Base-by-base conservation (phyloP, 2,888 invertebrate genomes). In the Rhopalosiphum nymphaeae region DNA sequence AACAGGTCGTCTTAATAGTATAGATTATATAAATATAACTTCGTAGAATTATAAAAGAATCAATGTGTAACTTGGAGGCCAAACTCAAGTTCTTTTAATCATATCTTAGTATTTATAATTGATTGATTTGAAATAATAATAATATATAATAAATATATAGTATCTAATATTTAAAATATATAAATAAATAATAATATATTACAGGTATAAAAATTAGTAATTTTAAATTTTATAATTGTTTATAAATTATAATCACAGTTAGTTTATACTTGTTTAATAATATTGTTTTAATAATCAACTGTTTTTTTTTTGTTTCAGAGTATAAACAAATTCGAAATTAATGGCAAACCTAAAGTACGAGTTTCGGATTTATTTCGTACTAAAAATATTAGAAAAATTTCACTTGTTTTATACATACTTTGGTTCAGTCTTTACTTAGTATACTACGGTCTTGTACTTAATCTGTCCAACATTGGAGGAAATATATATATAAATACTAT, bases 381-480 rank as follows among this genome's bases (percentile, higher is more conserved):
- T 88, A 96, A 96, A 61, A 96, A 96, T 95, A 96, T 98, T 95
- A 96, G 97, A 88, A 97, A 97, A 95, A 97, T 97, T 95, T 97
- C 98, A 0, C 96, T 97, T 85, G 97, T 97, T 95, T 96, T 98
- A 85, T 97, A 97, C 94, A 96, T 97, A 92, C 97, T 97, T 94
- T 98, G 98, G 98, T 98, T 98, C 95, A 96, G 97, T 91, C 97
- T 98, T 96, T 97, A 98, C 94, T 97, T 98, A 90, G 97, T 97
- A 1, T 98, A 98, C 96, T 98, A 98, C 95, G 98, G 98, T 4
- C 96, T 98, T 57, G 97, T 98, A 94, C 96, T 98, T 94, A 98
- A 98, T 95, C 96, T 98, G 95, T 97, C 97, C 92, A 97, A 97
- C 95, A 97, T 98, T 95, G 97, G 97, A 84, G 98, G 98, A 94